Conservation (phyloP, 2,113 vertebrate genomes). For the Leptocoma aspasia region DNA sequence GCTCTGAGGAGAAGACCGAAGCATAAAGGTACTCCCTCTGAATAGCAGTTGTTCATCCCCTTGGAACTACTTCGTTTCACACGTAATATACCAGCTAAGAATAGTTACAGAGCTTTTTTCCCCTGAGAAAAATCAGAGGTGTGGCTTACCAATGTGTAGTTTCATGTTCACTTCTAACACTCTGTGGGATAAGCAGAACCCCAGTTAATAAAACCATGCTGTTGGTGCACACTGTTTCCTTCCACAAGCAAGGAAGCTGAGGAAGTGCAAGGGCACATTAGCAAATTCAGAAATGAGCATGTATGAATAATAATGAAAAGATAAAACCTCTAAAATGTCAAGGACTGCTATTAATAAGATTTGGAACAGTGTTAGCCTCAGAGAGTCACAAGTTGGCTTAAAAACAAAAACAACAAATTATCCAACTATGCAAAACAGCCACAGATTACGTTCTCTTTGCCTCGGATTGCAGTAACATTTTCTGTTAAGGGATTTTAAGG, state of each 20-base stretch:
- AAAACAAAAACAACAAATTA: slow-evolving; percentile 16
- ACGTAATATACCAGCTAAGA: background rate
- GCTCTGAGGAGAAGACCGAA: background rate
- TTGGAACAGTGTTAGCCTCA: background rate
- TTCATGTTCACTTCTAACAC: background rate
- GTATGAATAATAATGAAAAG: background rate
- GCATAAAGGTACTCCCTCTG: background rate
- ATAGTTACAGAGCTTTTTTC: background rate
- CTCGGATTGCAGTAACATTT: background rate
- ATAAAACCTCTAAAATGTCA: slow-evolving; percentile 13
- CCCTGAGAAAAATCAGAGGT: background rate
- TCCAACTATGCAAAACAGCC: slow-evolving; percentile 21
- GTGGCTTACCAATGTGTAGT: background rate
- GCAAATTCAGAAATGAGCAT: slow-evolving; percentile 4
- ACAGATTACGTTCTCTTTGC: background rate
- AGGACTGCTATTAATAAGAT: slow-evolving; percentile 4
- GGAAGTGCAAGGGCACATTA: background rate
- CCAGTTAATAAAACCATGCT: background rate
- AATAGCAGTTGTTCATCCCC: background rate
- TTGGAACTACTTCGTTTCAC: slow-evolving; percentile 14
- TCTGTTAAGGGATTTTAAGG: background rate
- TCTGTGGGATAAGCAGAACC: background rate
- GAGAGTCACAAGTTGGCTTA: background rate
- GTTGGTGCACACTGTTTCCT: background rate
- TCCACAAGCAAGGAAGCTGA: background rate